Conservation (phyloP, 2,113 vertebrate genomes). For the Talpa occidentalis region DNA sequence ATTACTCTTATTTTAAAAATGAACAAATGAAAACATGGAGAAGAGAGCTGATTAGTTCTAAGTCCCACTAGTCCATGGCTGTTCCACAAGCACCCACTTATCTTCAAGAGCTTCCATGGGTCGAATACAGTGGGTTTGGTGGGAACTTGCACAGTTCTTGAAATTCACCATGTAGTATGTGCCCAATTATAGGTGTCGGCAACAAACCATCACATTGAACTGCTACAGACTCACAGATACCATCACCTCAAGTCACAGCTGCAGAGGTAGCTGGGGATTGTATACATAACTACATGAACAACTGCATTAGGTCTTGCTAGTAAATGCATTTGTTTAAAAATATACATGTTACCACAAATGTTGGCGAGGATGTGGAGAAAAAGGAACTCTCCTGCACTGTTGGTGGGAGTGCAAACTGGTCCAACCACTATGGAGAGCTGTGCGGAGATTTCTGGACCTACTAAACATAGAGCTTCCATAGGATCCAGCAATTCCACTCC, state of each 20-base stretch:
- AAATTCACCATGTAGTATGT: not conserved
- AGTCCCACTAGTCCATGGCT: not conserved
- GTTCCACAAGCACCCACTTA: not conserved
- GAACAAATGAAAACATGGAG: not conserved
- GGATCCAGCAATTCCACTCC: no score
- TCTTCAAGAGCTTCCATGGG: not conserved
- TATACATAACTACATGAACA: not conserved
- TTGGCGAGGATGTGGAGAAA: no score
- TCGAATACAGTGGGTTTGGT: not conserved
- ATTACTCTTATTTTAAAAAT: not conserved
- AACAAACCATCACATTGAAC: not conserved
- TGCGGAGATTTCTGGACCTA: no score
- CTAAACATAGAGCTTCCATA: no score
- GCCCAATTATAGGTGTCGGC: not conserved
- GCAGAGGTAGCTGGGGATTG: not conserved
- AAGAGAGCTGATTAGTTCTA: not conserved
- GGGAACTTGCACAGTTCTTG: not conserved
- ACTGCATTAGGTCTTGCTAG: not conserved
- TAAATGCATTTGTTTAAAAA: conserved; percentile 6
- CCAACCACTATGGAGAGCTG: no score
- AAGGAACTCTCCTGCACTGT: no score
- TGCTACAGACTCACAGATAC: not conserved
- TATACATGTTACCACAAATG: no score
- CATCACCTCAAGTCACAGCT: not conserved
- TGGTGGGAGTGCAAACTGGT: no score